Percentiles rank a stretch among this genome's conserved stretches.
phyloP scores from a whole-genome alignment of 1,140 invertebrate genomes.

The Listronotus oregonensis region DNA sequence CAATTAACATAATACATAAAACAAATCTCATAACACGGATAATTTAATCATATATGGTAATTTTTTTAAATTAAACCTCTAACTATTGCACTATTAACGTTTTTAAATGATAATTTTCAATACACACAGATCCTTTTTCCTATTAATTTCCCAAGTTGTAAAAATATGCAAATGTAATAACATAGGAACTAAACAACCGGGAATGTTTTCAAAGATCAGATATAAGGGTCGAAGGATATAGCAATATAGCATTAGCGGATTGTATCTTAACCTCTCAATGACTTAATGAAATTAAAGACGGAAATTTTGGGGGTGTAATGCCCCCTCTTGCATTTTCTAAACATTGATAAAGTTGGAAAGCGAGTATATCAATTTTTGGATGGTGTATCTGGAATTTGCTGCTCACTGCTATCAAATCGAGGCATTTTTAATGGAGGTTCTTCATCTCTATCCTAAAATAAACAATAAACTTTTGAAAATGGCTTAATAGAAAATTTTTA shows the following conservation, averaged over 20 bases:
- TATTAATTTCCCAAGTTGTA: conserved; percentile 72
- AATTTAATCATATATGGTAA: too few species aligned
- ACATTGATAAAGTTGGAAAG: conserved; percentile 49
- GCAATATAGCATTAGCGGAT: conserved; percentile 78
- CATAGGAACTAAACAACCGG: conserved; percentile 75
- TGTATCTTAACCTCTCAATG: conserved; percentile 76
- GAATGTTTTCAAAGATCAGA: conserved; percentile 79
- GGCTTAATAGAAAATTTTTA: too few species aligned
- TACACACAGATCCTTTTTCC: conserved; percentile 80
- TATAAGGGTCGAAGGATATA: conserved; percentile 76
- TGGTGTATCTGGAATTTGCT: conserved; percentile 62
- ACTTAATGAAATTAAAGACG: conserved; percentile 81
- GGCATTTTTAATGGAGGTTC: conserved; percentile 66
- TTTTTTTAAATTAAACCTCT: too few species aligned
- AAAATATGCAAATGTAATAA: conserved; percentile 78
- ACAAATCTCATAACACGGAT: too few species aligned
- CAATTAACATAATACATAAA: too few species aligned
- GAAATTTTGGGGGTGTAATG: conserved; percentile 83
- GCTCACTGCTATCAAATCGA: conserved; percentile 64
- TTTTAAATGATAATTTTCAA: conserved; percentile 74
- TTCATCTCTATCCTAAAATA: conserved; percentile 47
- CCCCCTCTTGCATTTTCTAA: conserved; percentile 66
- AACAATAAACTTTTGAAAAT: too few species aligned
- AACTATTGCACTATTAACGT: conserved; percentile 16
- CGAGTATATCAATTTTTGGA: conserved; percentile 44